A percentile compares a stretch with the other conserved stretches of the same genome.
Evolutionary conservation across 2,113 vertebrate genomes (phyloP).

Genomic region (Pogona vitticeps): DNA sequence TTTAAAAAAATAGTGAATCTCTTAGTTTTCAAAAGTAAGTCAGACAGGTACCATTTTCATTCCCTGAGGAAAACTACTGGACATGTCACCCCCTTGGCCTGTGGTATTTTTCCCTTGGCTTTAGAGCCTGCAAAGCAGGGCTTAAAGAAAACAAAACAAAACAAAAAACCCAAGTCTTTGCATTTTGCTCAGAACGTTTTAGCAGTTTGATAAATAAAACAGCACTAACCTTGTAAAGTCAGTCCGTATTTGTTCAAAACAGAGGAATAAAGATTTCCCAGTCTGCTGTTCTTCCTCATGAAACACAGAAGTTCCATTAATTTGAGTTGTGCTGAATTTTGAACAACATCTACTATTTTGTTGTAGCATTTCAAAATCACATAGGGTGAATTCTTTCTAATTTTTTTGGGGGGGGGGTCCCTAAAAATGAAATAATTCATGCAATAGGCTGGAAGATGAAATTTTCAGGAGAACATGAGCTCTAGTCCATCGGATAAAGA

Average conservation of each 20-base stretch:
- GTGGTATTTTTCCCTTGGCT: no score
- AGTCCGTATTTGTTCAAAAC: background rate
- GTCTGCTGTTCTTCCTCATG: background rate
- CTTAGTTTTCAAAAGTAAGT: no score
- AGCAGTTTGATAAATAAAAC: background rate
- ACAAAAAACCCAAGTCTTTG: no score
- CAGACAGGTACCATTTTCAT: no score
- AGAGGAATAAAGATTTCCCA: background rate
- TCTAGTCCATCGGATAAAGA: constrained; percentile 54
- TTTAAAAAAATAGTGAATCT: no score
- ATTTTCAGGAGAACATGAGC: constrained; percentile 40
- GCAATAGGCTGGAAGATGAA: constrained; percentile 28
- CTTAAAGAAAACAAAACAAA: no score
- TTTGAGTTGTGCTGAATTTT: background rate
- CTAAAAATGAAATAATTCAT: constrained; percentile 50
- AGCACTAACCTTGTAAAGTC: background rate
- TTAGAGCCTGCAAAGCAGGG: no score
- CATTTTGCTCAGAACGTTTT: no score
- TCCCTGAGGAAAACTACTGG: no score
- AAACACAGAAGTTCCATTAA: background rate
- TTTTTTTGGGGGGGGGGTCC: background rate
- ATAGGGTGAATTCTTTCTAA: constrained; percentile 34
- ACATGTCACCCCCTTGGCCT: no score
- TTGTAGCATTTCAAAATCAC: background rate
- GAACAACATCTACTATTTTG: background rate